Evolutionary conservation across 2,797 vertebrate genomes (phyloP).

Genomic region (Sebastes diaconus): DNA sequence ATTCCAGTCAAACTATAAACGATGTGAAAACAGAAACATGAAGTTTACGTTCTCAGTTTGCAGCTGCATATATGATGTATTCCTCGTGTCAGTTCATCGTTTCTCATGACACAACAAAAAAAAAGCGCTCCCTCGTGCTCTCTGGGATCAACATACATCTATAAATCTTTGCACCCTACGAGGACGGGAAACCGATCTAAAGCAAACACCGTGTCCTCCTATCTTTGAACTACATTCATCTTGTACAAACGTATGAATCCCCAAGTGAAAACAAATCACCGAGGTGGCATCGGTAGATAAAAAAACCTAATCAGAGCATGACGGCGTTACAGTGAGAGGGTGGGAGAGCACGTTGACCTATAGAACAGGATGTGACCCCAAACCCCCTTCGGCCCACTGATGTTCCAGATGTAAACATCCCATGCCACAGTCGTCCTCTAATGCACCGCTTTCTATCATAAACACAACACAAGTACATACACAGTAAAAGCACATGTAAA

Average conservation of each 20-base stretch:
- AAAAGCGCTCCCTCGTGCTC: background rate
- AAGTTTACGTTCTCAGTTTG: background rate
- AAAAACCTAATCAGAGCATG: background rate
- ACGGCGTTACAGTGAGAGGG: background rate
- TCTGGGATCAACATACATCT: background rate
- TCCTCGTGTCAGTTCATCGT: background rate
- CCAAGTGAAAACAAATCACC: background rate
- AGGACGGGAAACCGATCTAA: background rate
- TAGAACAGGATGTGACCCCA: constrained; percentile 42
- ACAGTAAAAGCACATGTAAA: too few species aligned
- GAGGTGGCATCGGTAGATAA: background rate
- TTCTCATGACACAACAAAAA: constrained; percentile 23
- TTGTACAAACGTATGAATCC: background rate
- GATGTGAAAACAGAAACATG: background rate
- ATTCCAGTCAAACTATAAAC: background rate
- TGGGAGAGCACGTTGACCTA: constrained; percentile 11
- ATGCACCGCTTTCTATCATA: background rate
- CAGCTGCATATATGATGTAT: background rate
- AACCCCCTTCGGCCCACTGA: constrained; percentile 4
- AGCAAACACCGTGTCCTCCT: too few species aligned
- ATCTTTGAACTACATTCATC: background rate
- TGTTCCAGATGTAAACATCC: constrained; percentile 42
- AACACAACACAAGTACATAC: background rate
- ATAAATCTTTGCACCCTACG: background rate
- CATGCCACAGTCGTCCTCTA: background rate